Base-by-base conservation (phyloP, 2,797 vertebrate genomes). In the Meda fulgida region DNA sequence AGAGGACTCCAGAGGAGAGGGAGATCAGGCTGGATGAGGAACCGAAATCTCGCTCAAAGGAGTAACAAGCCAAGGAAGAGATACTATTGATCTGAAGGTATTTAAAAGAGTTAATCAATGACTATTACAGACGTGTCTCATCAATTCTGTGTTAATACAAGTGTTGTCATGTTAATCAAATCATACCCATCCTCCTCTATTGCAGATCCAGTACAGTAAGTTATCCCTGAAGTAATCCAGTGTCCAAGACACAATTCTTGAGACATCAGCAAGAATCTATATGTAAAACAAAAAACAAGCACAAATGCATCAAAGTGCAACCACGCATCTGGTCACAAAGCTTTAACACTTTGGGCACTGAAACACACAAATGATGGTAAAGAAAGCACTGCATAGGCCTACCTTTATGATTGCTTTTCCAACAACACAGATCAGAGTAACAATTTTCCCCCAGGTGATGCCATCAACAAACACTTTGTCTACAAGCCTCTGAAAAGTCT, bases 171-270 rank as follows among this genome's bases (percentile, higher is more conserved):
- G 70, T 38, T 53, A 38, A 21, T 23, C 2, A 21, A 8, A 29
- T 31, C 48, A 1, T 77, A 84, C 82, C 82, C 82, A 84, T 84
- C 82, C 82, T 77, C 72, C 73, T 9, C 11, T 66, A 55, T 2
- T 77, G 63, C 18, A 43, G 63, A 84, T 84, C 73, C 82, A 84
- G 31, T 13, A 14, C 48, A 7, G 18, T 23, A 84, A 65, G 0
- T 67, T 55, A 8, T 77, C 11, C n/a, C 0, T 55, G 46, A 84
- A 69, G 82, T 77, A 84, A 58, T 69, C 31, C n/a, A 77, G 7
- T 67, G 82, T 84, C 82, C 82, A 84, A 77, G 73, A 84, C n/a
- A 84, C 60, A 55, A 84, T 2, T 2, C 11, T n/a, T 40, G 60
- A 8, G 60, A 69, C 11, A 0, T 76, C 3, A 5, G 9, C 13